phyloP scores from a whole-genome alignment of 2,888 invertebrate genomes.

The Tanytarsus gracilentus region DNA sequence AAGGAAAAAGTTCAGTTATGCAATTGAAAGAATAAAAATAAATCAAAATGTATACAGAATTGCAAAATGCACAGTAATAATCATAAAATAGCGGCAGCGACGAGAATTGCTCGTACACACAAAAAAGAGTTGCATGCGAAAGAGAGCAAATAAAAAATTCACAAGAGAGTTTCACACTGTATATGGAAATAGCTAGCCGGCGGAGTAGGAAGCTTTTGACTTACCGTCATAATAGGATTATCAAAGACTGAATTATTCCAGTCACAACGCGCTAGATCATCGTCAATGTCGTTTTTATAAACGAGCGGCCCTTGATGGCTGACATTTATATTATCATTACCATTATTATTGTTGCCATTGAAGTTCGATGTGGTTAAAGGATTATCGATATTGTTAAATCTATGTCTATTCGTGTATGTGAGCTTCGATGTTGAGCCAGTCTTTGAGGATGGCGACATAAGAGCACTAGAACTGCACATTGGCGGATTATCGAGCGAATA shows the following conservation, averaged over 20 bases:
- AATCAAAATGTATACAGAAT: no score
- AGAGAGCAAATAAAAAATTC: not conserved
- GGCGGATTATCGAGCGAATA: constrained; percentile 10
- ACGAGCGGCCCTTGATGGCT: constrained; percentile 30
- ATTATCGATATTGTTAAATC: constrained; percentile 4
- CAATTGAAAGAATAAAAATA: no score
- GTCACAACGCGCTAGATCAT: not conserved
- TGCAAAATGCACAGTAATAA: no score
- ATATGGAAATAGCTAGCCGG: not conserved
- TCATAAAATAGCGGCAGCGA: no score
- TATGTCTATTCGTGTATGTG: constrained; percentile 28
- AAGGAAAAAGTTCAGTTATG: no score
- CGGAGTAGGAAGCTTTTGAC: not conserved
- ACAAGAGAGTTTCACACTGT: no score
- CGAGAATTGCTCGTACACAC: no score
- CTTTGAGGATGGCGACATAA: constrained; percentile 28
- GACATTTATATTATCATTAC: no score
- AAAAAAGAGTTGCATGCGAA: no score
- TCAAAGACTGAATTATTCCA: constrained; percentile 22
- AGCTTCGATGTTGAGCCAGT: constrained; percentile 30
- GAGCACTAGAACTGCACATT: constrained; percentile 23
- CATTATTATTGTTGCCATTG: constrained; percentile 5
- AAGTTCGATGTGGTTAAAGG: not conserved
- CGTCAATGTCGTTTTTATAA: constrained; percentile 29
- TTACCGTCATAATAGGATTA: constrained; percentile 20